Evolutionary conservation across 2,888 invertebrate genomes (phyloP), one percentile per base, ranked within the genome.

Genomic region (Drosophila meridionalis): DNA sequence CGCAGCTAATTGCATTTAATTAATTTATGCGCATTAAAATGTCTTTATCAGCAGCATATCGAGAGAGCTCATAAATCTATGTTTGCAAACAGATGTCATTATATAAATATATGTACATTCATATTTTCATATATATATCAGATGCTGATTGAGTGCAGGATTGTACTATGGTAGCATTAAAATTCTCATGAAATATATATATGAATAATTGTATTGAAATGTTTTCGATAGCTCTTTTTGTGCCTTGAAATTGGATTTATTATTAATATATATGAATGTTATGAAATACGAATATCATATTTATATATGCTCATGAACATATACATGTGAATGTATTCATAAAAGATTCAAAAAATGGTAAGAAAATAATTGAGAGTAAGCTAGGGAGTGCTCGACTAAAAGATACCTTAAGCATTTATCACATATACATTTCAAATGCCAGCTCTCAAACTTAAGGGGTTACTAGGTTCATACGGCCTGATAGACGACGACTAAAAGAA

Each of bases 1-100:
- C 50, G 50, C 50, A 11, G 32, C 50, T 32, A 45, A 67, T 53
- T 67, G n/a, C 45, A 14, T 14, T 40, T 45, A 20, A 67, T 67
- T 67, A 55, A 47, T 55, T 67, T 45, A 38, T 67, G 48, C 20
- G 28, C 20, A 20, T 30, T 40, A 42, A 40, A 28, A 36, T 4
- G 45, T 20, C 20, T 20, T 34, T 20, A 34, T 30, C 34, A 34
- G 34, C 20, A 11, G 9, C 20, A 11, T 50, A 50, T 34, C n/a
- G 34, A 20, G 11, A 32, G 50, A 20, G 50, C 50, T 32, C 50
- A 32, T 50, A 50, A 50, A 32, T 50, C 32, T n/a, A 30, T 50
- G 50, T 50, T 50, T n/a, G n/a, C 50, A 50, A 50, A 32, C 50
- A 50, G 32, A n/a, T 32, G 26, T 48, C n/a, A 48, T 30, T 14